These are phyloP conservation scores for Crotalus helleri DNA, from an alignment of 2,113 vertebrate species.

Conservation along the genomic window DNA sequence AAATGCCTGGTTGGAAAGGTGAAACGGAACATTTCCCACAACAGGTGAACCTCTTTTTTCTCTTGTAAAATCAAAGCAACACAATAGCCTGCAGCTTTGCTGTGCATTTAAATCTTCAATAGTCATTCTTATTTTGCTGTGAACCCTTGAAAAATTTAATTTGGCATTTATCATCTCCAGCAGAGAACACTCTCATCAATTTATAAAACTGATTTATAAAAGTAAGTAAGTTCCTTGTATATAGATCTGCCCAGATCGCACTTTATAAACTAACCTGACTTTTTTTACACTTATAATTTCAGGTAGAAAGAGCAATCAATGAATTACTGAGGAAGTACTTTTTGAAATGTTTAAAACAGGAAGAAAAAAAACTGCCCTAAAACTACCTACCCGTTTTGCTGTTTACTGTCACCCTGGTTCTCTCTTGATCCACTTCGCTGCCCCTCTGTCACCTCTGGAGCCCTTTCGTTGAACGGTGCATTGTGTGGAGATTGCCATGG, in stretches of 20 bases:
- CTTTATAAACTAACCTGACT: neutral
- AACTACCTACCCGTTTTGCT: conserved; percentile 91
- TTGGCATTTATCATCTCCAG: neutral
- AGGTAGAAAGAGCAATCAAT: conserved; percentile 24
- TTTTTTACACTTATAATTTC: neutral
- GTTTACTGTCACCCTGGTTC: conserved; percentile 83
- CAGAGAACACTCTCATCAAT: neutral
- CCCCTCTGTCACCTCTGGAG: conserved; percentile 86
- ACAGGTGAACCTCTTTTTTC: neutral
- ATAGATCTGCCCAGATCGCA: neutral
- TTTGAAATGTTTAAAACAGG: conserved; percentile 43
- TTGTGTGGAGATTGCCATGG: conserved; percentile 82
- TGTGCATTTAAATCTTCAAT: neutral
- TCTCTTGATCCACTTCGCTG: conserved; percentile 85
- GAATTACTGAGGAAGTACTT: conserved; percentile 58
- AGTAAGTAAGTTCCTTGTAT: neutral
- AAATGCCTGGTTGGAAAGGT: neutral
- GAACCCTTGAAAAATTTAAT: neutral
- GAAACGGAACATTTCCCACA: neutral
- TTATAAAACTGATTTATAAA: neutral
- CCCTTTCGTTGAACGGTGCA: conserved; percentile 76
- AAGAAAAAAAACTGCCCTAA: conserved; percentile 45
- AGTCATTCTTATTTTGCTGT: neutral
- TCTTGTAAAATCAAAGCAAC: neutral
- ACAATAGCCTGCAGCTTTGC: neutral